phyloP scores from a whole-genome alignment of 2,888 invertebrate genomes.

The Cremastobaeus sp. region DNA sequence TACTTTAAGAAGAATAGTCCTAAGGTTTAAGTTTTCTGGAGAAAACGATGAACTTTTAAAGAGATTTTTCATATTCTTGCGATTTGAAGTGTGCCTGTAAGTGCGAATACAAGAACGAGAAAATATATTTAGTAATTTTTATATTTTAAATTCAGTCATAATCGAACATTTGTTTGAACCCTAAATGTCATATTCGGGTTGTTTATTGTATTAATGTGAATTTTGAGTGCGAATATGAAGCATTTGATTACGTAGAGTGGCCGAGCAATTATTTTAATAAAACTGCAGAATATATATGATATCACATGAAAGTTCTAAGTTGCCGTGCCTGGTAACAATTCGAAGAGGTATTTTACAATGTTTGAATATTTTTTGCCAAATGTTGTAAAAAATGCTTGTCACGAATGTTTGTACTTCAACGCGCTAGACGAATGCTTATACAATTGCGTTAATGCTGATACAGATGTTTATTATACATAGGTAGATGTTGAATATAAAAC shows the following conservation, averaged over 20 bases:
- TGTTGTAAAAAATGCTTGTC: constrained; percentile 14
- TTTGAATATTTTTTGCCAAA: constrained; percentile 16
- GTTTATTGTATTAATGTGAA: neutral
- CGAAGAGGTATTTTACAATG: neutral
- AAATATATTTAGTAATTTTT: neutral
- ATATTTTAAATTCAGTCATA: neutral
- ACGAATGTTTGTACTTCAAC: constrained; percentile 36
- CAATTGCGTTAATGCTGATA: constrained; percentile 30
- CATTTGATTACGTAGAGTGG: no score
- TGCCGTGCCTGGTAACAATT: constrained; percentile 24
- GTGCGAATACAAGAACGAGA: neutral
- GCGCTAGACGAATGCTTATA: constrained; percentile 31
- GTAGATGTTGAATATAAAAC: neutral
- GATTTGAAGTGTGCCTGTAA: constrained; percentile 15
- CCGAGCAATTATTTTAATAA: no score
- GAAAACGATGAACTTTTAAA: neutral
- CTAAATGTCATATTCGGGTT: neutral
- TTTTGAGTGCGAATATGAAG: neutral
- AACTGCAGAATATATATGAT: neutral
- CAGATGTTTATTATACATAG: constrained; percentile 35
- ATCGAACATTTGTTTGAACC: neutral
- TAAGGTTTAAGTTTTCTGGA: constrained; percentile 1
- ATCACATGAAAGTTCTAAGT: constrained; percentile 21
- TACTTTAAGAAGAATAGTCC: no score
- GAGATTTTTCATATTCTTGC: constrained; percentile 3